Base-by-base conservation (phyloP, 2,113 vertebrate genomes). In the Rhinichthys klamathensis region DNA sequence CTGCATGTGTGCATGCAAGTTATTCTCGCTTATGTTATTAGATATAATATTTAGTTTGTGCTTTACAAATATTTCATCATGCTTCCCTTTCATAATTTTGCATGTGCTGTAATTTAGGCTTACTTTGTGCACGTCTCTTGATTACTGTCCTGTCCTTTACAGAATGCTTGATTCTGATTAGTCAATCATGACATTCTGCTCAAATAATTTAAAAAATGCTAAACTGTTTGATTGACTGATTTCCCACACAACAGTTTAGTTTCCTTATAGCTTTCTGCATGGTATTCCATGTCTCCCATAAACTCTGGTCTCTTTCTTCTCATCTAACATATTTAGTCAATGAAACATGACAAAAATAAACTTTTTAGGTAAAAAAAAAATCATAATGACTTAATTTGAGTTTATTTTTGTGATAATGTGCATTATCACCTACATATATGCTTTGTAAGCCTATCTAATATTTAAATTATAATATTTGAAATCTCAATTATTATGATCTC, bases 1-100 rank as follows among this genome's bases (percentile, higher is more conserved):
- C 46, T 61, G 21, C 56, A 25, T 60, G 76, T 60, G 63, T 76
- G 56, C 32, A 30, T 85, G 63, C 44, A 67, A 44, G 25, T 60
- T 30, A 63, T 32, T 35, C 5, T 44, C 65, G 41, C 18, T 23
- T 86, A 16, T 58, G 27, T 73, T 18, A 56, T 18, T 56, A 56
- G 54, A 23, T 56, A 3, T 21, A 23, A 56, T 56, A 56, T 56
- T 23, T 56, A 56, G 54, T 9, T 56, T 21, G 54, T 8, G 54
- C 54, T 56, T 23, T 23, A 56, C 54, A 56, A 56, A 56, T 56
- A 56, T 56, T 56, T 23, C 0, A 56, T 56, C 18, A 56, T 23
- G 54, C 7, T 56, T 6, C 25, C 7, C 74, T 41, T n/a, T 72
- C 10, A 41, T 8, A 12, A 72, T 21, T n/a, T 70, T 70, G 32